These are phyloP conservation scores for Takifugu ocellatus DNA, from an alignment of 2,797 vertebrate genomes.

Conservation along the genomic window DNA sequence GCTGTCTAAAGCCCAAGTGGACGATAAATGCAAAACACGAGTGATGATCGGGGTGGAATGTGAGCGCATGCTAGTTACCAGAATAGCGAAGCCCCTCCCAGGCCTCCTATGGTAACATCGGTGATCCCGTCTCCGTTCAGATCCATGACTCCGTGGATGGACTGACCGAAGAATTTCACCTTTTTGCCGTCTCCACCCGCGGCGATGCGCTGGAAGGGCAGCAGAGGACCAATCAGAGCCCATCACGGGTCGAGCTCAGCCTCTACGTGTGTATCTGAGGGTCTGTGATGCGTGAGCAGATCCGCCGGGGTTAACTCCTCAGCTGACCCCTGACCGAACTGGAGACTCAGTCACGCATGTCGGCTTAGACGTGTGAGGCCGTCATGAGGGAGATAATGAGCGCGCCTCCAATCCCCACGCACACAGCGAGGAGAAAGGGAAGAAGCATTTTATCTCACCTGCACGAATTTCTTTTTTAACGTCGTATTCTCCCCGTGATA, in stretches of 20 bases:
- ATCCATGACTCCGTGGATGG: conserved; percentile 95
- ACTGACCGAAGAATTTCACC: conserved; percentile 96
- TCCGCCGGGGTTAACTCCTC: no score
- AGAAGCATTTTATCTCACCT: conserved; percentile 74
- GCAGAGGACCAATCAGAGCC: conserved; percentile 5
- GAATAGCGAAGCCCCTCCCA: conserved; percentile 93
- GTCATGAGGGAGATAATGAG: no score
- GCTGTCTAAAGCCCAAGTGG: conserved; percentile 56
- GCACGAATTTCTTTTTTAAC: conserved; percentile 83
- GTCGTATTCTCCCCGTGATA: conserved; percentile 83
- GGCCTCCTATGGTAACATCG: conserved; percentile 93
- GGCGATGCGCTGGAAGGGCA: conserved; percentile 81
- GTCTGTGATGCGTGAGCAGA: no score
- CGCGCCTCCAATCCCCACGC: neutral
- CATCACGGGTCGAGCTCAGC: neutral
- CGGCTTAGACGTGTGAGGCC: no score
- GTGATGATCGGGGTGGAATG: conserved; percentile 13
- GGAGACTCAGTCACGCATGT: no score
- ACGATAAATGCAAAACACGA: conserved; percentile 30
- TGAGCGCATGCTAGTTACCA: conserved; percentile 77
- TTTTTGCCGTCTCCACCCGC: conserved; percentile 90
- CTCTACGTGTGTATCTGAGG: neutral
- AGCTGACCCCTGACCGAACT: no score
- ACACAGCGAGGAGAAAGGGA: neutral
- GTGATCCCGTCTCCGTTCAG: conserved; percentile 90